Evolutionary conservation across 1,140 invertebrate species (phyloP).

Genomic region (Aphelinus certus): DNA sequence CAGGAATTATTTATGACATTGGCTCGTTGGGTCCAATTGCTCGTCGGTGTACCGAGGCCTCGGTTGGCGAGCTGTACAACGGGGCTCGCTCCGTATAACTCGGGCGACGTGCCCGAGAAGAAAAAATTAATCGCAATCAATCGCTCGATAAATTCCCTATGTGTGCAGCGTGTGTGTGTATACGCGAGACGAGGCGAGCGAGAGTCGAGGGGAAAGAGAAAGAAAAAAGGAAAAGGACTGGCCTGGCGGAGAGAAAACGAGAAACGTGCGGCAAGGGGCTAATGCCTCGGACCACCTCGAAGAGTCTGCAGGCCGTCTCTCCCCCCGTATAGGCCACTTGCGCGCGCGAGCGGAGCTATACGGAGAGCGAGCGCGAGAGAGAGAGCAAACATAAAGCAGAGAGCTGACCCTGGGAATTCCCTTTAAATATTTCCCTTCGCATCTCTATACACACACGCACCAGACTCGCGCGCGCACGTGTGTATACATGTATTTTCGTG

Average conservation of each 20-base stretch:
- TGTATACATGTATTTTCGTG: too few species aligned
- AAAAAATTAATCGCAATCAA: conserved; percentile 26
- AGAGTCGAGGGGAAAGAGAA: neutral
- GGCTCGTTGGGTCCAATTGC: neutral
- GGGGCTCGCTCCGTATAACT: too few species aligned
- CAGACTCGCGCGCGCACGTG: too few species aligned
- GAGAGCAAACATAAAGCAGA: conserved; percentile 35
- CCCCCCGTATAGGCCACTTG: too few species aligned
- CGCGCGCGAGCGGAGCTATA: conserved; percentile 6
- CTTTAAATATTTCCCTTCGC: conserved; percentile 21
- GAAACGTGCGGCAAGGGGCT: conserved; percentile 9
- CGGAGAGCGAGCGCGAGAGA: neutral
- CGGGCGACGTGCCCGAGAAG: too few species aligned
- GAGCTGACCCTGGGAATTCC: conserved; percentile 32
- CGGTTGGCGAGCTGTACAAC: too few species aligned
- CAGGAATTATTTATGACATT: conserved; percentile 31
- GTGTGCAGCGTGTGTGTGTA: too few species aligned
- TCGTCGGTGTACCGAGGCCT: too few species aligned
- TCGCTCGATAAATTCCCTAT: neutral
- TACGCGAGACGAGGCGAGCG: too few species aligned
- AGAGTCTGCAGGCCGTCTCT: neutral
- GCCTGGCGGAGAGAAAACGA: conserved; percentile 1
- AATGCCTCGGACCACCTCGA: conserved; percentile 30
- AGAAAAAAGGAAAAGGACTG: neutral
- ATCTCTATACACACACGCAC: conserved; percentile 10